Evolutionary conservation across 2,888 invertebrate species (phyloP), one percentile per base, ranked within the genome.

Genomic region (Drosophila niveifrons): DNA sequence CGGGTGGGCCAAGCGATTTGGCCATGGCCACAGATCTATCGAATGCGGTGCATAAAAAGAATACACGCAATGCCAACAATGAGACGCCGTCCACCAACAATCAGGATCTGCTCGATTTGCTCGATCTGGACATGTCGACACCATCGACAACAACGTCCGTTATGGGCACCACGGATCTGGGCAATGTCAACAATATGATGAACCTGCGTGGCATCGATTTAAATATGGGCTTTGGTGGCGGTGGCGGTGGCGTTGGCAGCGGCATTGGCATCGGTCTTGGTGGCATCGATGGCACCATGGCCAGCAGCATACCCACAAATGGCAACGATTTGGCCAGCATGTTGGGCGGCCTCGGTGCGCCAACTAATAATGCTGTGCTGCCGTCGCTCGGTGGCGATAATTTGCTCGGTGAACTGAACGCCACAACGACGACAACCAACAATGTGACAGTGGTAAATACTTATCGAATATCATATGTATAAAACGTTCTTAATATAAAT

Each of bases 101-200:
- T 91, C 95, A 96, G 93, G 97, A 98, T 93, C 94, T 98, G 77
- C 93, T 98, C 71, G 98, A 98, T 93, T 94, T 98, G 57, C 94
- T 98, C 36, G 98, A 95, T 11, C 92, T 96, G 74, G 96, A 96
- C 90, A 92, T 95, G 73, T 93, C 93, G 47, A 87, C 94, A 88
- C 28, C 61, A 53, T 46, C 73, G 2, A 63, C 74, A 10, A 63
- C 78, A 10, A 63, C 78, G 44, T 55, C 78, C 57, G 72, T 69
- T 4, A 70, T 77, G 69, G 84, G 72, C 11, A 75, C 71, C 41
- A 76, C 73, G 2, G 67, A 82, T 69, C 76, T 76, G 57, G 69
- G 84, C 72, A 82, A 89, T 64, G 84, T 91, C 84, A 92, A 91
- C 67, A 91, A 79, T 55, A 87, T 90, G 64, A 29, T 52, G 28